These are phyloP conservation scores for Saccostrea glomerata DNA, from an alignment of 1,140 invertebrate species.

Conservation along the genomic window DNA sequence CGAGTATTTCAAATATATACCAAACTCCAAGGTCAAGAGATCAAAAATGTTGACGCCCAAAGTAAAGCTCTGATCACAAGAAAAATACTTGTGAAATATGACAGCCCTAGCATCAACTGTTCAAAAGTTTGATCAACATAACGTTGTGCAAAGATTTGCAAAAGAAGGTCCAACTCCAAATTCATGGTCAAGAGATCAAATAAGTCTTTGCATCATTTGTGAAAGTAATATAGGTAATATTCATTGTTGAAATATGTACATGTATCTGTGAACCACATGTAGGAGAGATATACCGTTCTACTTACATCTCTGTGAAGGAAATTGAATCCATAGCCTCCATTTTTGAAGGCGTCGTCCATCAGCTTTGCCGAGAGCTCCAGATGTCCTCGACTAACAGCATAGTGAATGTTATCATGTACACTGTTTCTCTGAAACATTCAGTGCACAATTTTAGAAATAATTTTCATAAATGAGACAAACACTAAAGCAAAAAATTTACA, in stretches of 20 bases:
- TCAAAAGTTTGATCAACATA: too few relatives aligned
- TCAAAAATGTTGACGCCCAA: background rate
- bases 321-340: slow-evolving; percentile 77
- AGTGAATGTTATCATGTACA: slow-evolving; percentile 65
- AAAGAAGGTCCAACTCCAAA: too few relatives aligned
- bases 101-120: too few relatives aligned
- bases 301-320: slow-evolving; percentile 78
- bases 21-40: too few relatives aligned
- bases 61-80: too few relatives aligned
- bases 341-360: slow-evolving; percentile 73
- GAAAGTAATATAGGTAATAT: background rate
- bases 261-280: background rate
- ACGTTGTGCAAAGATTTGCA: too few relatives aligned
- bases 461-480: background rate
- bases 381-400: slow-evolving; percentile 77
- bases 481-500: too few relatives aligned
- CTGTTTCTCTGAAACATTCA: too few relatives aligned
- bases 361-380: slow-evolving; percentile 77
- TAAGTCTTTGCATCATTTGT: too few relatives aligned
- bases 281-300: background rate
- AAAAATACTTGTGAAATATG: too few relatives aligned
- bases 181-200: background rate
- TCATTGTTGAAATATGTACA: background rate
- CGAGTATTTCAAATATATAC: too few relatives aligned
- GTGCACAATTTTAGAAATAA: background rate